A percentile compares a stretch with the other conserved stretches of the same genome.
Conservation (phyloP, 1,140 invertebrate species). For the Acarapis woodi region DNA sequence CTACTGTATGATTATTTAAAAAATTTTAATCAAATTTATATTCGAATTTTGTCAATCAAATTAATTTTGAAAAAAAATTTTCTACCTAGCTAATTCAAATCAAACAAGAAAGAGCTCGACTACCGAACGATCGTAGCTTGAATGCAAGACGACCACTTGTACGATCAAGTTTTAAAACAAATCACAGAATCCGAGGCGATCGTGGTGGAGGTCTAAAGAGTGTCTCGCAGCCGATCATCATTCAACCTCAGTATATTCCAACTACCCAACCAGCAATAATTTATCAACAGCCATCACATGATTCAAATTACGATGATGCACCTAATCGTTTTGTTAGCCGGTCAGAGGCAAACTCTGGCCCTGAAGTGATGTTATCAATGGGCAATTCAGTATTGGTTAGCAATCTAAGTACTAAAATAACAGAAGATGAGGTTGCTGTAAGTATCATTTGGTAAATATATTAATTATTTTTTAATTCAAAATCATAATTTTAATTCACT, state of each 20-base stretch:
- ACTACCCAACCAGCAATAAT: neutral
- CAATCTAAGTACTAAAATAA: conserved; percentile 4
- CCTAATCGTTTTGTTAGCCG: neutral
- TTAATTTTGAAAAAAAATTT: no score
- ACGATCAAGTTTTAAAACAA: no score
- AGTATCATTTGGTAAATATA: conserved; percentile 1
- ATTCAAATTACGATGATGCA: neutral
- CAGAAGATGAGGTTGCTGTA: no score
- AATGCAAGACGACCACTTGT: no score
- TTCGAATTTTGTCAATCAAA: no score
- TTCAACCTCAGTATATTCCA: neutral
- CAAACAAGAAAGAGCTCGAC: no score
- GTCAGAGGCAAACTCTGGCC: neutral
- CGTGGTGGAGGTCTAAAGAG: no score
- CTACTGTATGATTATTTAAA: no score
- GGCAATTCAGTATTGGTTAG: conserved; percentile 1
- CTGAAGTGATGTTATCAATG: neutral
- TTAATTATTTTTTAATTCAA: neutral
- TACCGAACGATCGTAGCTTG: no score
- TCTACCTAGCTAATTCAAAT: no score
- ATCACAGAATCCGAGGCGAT: no score
- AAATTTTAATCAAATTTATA: no score
- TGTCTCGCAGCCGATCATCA: neutral
- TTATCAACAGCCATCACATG: neutral
- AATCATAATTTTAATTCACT: neutral